A percentile compares a stretch with the other conserved stretches of the same genome.
phyloP scores from a whole-genome alignment of 2,888 invertebrate species.

The Drymonia ruficornis region DNA sequence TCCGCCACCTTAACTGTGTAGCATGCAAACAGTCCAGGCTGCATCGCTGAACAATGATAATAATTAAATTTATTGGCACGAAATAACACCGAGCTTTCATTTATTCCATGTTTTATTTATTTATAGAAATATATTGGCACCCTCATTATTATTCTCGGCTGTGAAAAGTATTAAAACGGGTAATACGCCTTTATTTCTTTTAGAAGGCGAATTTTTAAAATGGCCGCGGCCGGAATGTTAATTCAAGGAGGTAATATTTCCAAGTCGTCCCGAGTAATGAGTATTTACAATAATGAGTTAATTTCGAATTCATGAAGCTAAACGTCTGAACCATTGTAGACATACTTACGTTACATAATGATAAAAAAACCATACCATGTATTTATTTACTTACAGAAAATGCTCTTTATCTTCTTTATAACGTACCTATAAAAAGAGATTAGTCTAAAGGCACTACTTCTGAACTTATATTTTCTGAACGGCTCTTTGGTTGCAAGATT shows the following conservation, averaged over 20 bases:
- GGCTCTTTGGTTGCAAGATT: too few relatives aligned
- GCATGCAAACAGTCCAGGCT: too few relatives aligned
- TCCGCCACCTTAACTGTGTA: too few relatives aligned
- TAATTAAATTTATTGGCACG: background rate
- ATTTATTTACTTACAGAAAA: too few relatives aligned
- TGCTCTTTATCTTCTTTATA: too few relatives aligned
- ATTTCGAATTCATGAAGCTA: slow-evolving; percentile 39
- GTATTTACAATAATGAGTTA: slow-evolving; percentile 42
- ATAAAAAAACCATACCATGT: too few relatives aligned
- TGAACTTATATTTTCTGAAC: too few relatives aligned
- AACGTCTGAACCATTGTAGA: too few relatives aligned
- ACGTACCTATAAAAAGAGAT: too few relatives aligned
- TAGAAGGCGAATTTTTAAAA: slow-evolving; percentile 55
- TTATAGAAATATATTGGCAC: slow-evolving; percentile 22
- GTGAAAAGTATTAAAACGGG: slow-evolving; percentile 53
- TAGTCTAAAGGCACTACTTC: too few relatives aligned
- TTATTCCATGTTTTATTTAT: slow-evolving; percentile 18
- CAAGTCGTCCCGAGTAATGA: slow-evolving; percentile 52
- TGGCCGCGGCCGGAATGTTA: slow-evolving; percentile 55
- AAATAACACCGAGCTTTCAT: slow-evolving; percentile 1
- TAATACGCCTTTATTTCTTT: slow-evolving; percentile 60
- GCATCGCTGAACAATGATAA: too few relatives aligned
- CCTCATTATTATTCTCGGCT: slow-evolving; percentile 55
- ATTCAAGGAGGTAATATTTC: slow-evolving; percentile 51
- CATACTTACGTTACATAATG: too few relatives aligned